Conservation (phyloP, 2,113 vertebrate genomes). For the Barbus barbus region DNA sequence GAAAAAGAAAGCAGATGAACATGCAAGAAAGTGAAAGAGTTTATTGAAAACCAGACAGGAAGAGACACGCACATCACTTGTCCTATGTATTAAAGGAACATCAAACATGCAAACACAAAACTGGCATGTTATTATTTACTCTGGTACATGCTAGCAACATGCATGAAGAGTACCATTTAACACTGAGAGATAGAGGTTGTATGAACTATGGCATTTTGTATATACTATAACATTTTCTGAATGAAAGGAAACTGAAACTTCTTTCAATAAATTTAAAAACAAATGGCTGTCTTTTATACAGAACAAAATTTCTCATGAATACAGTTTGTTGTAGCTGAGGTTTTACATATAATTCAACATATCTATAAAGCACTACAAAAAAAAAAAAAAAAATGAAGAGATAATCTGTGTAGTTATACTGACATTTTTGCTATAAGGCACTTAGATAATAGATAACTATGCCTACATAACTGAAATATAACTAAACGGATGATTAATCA, state of each 20-base stretch:
- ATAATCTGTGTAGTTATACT: background rate
- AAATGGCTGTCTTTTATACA: background rate
- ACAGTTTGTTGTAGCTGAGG: background rate
- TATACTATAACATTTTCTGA: background rate
- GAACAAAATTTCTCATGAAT: background rate
- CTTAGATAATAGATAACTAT: constrained; percentile 39
- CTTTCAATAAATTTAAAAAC: background rate
- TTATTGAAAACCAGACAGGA: constrained; percentile 66
- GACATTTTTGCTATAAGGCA: constrained; percentile 55
- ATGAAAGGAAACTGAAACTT: background rate
- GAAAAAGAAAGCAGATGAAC: constrained; percentile 12
- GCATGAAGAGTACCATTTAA: background rate
- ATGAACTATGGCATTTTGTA: background rate
- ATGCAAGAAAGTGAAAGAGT: constrained; percentile 52
- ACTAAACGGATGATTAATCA: constrained; percentile 9
- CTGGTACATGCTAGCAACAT: constrained; percentile 5
- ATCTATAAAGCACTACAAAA: background rate
- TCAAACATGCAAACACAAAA: constrained; percentile 57
- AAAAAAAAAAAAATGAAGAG: background rate
- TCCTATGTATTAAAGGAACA: constrained; percentile 70
- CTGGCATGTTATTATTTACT: constrained; percentile 52
- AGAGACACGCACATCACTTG: constrained; percentile 76
- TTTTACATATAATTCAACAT: background rate
- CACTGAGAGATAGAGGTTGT: constrained; percentile 15
- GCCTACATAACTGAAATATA: background rate